A percentile compares a stretch with the other conserved stretches of the same genome.
Evolutionary conservation across 1,140 invertebrate genomes (phyloP).

Genomic region (Trachymyrmex cornetzi): DNA sequence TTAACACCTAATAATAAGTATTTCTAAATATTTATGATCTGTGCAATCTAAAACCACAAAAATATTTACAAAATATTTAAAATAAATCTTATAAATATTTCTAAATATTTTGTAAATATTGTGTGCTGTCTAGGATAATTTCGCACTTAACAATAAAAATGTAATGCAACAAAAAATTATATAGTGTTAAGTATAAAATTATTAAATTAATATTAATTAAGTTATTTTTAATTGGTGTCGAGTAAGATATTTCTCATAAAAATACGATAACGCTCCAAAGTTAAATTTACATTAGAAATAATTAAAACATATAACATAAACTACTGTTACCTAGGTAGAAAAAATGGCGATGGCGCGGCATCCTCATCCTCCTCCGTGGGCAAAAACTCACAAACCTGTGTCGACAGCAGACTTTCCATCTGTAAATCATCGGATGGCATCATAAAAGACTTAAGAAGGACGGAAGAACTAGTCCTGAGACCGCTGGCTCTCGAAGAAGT

Average conservation of each 20-base stretch:
- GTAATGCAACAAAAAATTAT: too few relatives aligned
- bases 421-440: slow-evolving; percentile 61
- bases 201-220: too few relatives aligned
- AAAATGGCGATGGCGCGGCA: slow-evolving; percentile 86
- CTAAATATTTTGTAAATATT: too few relatives aligned
- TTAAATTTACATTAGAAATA: neutral
- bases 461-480: slow-evolving; percentile 58
- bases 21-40: too few relatives aligned
- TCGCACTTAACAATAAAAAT: too few relatives aligned
- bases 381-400: slow-evolving; percentile 89
- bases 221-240: too few relatives aligned
- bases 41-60: too few relatives aligned
- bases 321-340: slow-evolving; percentile 82
- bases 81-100: too few relatives aligned
- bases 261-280: neutral
- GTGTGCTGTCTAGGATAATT: too few relatives aligned
- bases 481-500: slow-evolving; percentile 41
- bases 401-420: slow-evolving; percentile 82
- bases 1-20: too few relatives aligned
- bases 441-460: slow-evolving; percentile 53
- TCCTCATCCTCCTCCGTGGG: slow-evolving; percentile 77
- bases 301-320: slow-evolving; percentile 11
- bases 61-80: too few relatives aligned
- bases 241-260: neutral
- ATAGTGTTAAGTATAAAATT: too few relatives aligned